Percentiles rank a stretch among this genome's conserved stretches.
phyloP scores from a whole-genome alignment of 2,113 vertebrate species.

The Miniopterus natalensis region DNA sequence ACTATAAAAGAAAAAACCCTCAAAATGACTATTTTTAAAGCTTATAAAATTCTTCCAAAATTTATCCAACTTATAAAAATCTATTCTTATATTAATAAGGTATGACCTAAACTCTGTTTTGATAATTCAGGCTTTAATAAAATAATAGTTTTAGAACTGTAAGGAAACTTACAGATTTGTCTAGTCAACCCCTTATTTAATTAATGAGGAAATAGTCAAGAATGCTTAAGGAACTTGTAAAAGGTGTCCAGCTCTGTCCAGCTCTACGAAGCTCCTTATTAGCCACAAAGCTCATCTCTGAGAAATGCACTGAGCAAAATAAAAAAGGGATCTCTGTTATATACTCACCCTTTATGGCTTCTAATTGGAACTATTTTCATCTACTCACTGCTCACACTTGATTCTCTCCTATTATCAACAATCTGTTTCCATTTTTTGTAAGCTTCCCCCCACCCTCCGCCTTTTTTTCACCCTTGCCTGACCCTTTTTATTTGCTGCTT shows the following conservation, averaged over 20 bases:
- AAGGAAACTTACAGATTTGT: constrained; percentile 43
- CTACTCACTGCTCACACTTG: neutral
- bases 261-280: neutral
- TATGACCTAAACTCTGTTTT: constrained; percentile 40
- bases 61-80: constrained; percentile 43
- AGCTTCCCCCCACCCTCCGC: neutral
- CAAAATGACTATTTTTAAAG: constrained; percentile 64
- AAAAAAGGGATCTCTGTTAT: neutral
- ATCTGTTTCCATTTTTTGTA: constrained; percentile 49
- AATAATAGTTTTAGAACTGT: constrained; percentile 48
- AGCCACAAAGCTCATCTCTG: neutral
- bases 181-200: constrained; percentile 40
- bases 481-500: neutral
- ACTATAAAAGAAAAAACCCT: constrained; percentile 38
- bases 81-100: constrained; percentile 39
- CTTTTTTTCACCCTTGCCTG: neutral
- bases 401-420: constrained; percentile 46
- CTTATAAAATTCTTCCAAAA: constrained; percentile 51
- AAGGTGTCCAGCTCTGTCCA: neutral
- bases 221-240: constrained; percentile 47
- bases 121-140: neutral
- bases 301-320: constrained; percentile 36
- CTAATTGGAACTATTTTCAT: neutral
- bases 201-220: constrained; percentile 36
- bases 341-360: neutral